phyloP scores from a whole-genome alignment of 2,888 invertebrate species.

The Pycnomerus fuliginosus region DNA sequence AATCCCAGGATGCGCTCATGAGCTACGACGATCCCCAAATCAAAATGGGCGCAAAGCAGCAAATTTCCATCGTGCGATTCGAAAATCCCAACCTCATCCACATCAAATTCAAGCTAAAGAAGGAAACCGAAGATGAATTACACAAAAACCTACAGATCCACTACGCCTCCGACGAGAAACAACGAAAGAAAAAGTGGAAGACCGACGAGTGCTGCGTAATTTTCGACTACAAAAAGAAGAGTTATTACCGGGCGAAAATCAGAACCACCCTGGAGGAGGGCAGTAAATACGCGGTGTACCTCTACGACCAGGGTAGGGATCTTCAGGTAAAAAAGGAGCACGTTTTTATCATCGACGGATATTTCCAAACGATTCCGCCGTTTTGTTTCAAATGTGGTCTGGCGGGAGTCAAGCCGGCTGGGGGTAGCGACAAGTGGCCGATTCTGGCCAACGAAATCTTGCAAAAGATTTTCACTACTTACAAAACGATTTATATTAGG shows the following conservation, averaged over 20 bases:
- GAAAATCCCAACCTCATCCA: constrained; percentile 43
- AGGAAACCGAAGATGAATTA: constrained; percentile 28
- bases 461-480: constrained; percentile 52
- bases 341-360: constrained; percentile 55
- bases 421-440: constrained; percentile 63
- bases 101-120: constrained; percentile 50
- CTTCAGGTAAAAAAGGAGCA: constrained; percentile 37
- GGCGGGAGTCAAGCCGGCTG: constrained; percentile 68
- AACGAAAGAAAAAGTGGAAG: constrained; percentile 26
- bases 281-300: constrained; percentile 57
- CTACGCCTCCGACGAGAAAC: constrained; percentile 22
- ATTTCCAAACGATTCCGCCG: not conserved
- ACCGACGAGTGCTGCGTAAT: constrained; percentile 51
- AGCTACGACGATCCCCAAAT: constrained; percentile 28
- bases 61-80: constrained; percentile 38
- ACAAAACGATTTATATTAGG: constrained; percentile 58
- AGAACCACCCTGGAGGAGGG: constrained; percentile 26
- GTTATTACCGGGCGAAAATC: constrained; percentile 63
- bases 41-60: constrained; percentile 23
- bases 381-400: constrained; percentile 68
- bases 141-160: constrained; percentile 36
- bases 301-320: constrained; percentile 65
- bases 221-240: constrained; percentile 53
- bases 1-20: constrained; percentile 29
- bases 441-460: constrained; percentile 62